Conservation (phyloP, 2,797 vertebrate species). For the Coranthus polyacanthus region DNA sequence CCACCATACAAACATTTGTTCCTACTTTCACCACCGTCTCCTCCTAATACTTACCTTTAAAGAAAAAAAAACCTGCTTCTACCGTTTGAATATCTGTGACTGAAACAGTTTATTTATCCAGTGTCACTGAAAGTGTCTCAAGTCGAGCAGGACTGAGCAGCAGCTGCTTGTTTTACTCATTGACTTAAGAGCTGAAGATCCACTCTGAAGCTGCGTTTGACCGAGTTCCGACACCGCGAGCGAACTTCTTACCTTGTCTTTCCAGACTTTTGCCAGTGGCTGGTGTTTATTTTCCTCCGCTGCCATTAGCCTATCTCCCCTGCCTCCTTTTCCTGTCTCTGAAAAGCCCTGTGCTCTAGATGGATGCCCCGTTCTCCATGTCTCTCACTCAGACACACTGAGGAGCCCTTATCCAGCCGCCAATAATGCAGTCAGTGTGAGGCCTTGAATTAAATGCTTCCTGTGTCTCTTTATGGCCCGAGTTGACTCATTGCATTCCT, state of each 20-base stretch:
- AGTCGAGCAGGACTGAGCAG: no score
- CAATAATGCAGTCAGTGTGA: conserved; percentile 84
- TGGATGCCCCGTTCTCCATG: conserved; percentile 70
- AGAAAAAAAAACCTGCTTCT: no score
- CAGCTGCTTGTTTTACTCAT: no score
- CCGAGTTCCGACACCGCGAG: not conserved
- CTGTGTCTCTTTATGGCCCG: conserved; percentile 81
- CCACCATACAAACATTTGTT: no score
- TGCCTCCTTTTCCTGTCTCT: conserved; percentile 71
- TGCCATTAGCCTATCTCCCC: conserved; percentile 32
- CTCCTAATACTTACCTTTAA: no score
- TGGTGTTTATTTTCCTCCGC: conserved; percentile 48
- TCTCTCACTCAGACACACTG: conserved; percentile 72
- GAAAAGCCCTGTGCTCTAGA: conserved; percentile 62
- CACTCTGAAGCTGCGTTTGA: not conserved
- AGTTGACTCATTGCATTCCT: conserved; percentile 81
- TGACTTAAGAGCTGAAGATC: no score
- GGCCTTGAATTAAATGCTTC: conserved; percentile 82
- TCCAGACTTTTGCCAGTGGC: conserved; percentile 22
- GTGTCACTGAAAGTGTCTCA: no score
- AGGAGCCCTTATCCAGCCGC: conserved; percentile 79
- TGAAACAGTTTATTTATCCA: no score
- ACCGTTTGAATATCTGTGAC: no score
- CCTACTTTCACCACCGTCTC: no score
- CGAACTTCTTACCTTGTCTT: conserved; percentile 13